These are phyloP conservation scores for Phenganax subtilis DNA, from an alignment of 92 coral and sea anemone genomes.

Conservation along the genomic window DNA sequence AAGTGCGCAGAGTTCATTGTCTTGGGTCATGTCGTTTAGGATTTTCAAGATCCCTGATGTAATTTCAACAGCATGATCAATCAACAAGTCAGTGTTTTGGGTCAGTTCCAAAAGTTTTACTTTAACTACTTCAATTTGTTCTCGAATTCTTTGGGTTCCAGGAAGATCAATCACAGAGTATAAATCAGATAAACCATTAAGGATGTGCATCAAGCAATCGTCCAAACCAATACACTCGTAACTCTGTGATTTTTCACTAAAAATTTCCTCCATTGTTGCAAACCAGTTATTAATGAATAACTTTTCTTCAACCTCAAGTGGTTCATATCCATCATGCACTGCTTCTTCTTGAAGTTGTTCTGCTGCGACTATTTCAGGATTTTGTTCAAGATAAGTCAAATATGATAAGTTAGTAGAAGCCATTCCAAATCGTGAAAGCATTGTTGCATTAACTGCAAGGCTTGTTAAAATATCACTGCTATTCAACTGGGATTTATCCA, in stretches of 20 bases:
- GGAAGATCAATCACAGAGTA: constrained; percentile 60
- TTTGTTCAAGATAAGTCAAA: background rate
- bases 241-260: constrained; percentile 38
- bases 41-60: constrained; percentile 43
- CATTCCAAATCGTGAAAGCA: constrained; percentile 46
- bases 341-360: constrained; percentile 6
- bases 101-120: constrained; percentile 30
- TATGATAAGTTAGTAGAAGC: constrained; percentile 39
- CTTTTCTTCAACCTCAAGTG: constrained; percentile 37
- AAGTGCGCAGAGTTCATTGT: constrained; percentile 54
- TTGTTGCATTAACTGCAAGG: constrained; percentile 8
- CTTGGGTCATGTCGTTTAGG: constrained; percentile 38
- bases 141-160: constrained; percentile 61
- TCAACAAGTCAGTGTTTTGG: constrained; percentile 40
- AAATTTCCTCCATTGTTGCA: constrained; percentile 62
- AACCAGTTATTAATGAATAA: constrained; percentile 58
- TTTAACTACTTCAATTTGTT: constrained; percentile 61
- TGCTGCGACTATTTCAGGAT: constrained; percentile 45
- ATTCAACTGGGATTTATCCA: background rate
- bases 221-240: constrained; percentile 60
- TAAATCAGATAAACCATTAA: constrained; percentile 51
- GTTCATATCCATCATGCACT: constrained; percentile 17
- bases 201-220: constrained; percentile 55
- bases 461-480: background rate
- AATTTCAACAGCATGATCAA: constrained; percentile 33